Percentiles rank a stretch among this genome's conserved stretches.
These are phyloP conservation scores for Mus caroli DNA, from an alignment of 2,797 vertebrate species.

Conservation along the genomic window DNA sequence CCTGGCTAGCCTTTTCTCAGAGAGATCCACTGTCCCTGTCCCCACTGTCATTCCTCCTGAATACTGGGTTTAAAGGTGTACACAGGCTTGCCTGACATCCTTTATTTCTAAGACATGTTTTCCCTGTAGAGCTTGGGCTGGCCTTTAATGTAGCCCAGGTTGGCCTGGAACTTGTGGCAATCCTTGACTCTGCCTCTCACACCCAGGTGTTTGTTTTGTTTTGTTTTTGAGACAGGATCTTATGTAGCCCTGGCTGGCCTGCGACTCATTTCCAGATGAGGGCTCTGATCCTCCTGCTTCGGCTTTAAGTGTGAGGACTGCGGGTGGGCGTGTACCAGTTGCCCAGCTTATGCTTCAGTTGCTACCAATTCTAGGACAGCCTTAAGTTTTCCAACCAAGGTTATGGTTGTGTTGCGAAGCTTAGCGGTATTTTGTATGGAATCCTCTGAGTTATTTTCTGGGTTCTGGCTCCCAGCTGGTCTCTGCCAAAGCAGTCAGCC, in stretches of 20 bases:
- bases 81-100: no score
- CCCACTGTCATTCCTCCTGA: no score
- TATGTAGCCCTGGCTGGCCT: neutral
- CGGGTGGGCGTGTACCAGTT: neutral
- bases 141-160: neutral
- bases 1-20: neutral
- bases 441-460: neutral
- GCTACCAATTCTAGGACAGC: neutral
- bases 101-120: neutral
- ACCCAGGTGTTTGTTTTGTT: neutral
- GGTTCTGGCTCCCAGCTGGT: neutral
- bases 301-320: neutral
- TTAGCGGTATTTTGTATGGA: constrained; percentile 27
- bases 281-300: neutral
- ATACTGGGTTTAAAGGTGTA: no score
- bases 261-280: neutral
- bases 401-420: neutral
- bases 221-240: neutral
- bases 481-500: neutral
- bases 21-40: no score
- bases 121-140: neutral
- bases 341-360: neutral
- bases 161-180: neutral
- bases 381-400: neutral
- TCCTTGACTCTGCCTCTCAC: neutral